Base-by-base conservation (phyloP, 2,888 invertebrate species). In the Eupithecia abbreviata region DNA sequence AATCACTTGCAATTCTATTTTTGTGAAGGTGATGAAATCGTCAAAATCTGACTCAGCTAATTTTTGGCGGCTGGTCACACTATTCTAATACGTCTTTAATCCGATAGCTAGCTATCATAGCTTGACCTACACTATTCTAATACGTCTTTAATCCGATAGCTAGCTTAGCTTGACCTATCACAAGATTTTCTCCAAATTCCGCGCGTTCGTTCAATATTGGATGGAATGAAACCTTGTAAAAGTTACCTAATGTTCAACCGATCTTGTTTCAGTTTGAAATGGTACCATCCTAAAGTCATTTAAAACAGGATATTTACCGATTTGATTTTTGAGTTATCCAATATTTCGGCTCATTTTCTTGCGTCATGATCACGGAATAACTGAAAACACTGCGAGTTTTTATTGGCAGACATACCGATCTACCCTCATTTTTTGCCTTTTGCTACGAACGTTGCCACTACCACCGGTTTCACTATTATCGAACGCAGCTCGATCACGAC, bases 21-120 rank as follows among this genome's bases (percentile, higher is more conserved):
- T 71, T 55, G 69, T 71, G 71, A 30, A 62, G 62, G 62, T 62
- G 62, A 62, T 10, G 62, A 62, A 62, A 67, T 62, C 30, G 30
- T 10, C 62, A 30, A 62, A 62, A 30, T 58, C 30, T 30, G 62
- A 62, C 15, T 62, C 62, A 30, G 62, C 62, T 2, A 62, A 62
- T 62, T 62, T 62, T 62, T 62, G 62, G 30, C 62, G 18, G 10
- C 10, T 18, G 18, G 9, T 58, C 7, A 55, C 4, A 10, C 10
- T 15, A 58, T 58, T 18, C 18, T 18, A n/a, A n/a, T 55, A 18
- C 18, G 18, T 62, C 10, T 62, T 30, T 5, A 12, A 4, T 18
- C 9, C 58, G 10, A 62, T 30, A 58, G 3, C 58, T 58, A 62
- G 51, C 51, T 51, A n/a, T n/a, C n/a, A n/a, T 51, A 51, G 51